Evolutionary conservation across 2,797 vertebrate genomes (phyloP), one percentile per base, ranked within the genome.

Genomic region (Delichon dasypus): DNA sequence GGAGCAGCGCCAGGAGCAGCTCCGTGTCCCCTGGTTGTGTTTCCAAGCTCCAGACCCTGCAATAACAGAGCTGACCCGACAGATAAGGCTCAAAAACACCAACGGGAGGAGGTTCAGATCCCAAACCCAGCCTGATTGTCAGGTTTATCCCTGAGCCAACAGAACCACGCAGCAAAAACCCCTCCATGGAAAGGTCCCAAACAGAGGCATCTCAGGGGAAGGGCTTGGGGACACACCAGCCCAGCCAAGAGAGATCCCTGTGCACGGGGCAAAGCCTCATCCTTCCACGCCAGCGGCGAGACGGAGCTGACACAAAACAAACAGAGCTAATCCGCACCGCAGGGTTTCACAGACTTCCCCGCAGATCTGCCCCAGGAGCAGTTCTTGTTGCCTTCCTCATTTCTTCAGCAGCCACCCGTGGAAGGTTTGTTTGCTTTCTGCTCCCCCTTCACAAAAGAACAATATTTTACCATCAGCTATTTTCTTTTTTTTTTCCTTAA

Each of bases 391-490:
- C 91, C 76, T 61, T 61, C 82, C 78, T 19, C 3, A 0, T 34
- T 62, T 53, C 86, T 72, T 32, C 64, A 75, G 55, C 84, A 85
- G 54, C 64, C 2, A 3, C 23, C 60, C 2, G 0, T 48, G 58
- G 54, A 66, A 88, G 47, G 48, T 62, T 92, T 32, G 2, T 81
- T 87, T 64, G 57, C 36, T 84, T 70, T 70, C 47, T 42, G 54
- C 25, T 13, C 18, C 30, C 22, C 16, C 34, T 70, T 54, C 45
- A 57, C 53, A 57, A 67, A 92, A 65, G 47, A 42, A 47, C 36
- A 51, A 18, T n/a, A 54, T 91, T 96, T 96, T 62, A 67, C 54
- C 58, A 32, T 67, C 45, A 38, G 64, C 26, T 89, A 77, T 60
- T n/a, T 30, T n/a, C 0, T 10, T 38, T 3, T 50, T 3, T 50